Percentiles rank a stretch among this genome's conserved stretches.
phyloP scores from a whole-genome alignment of 2,113 vertebrate genomes.

The Oxyura jamaicensis region DNA sequence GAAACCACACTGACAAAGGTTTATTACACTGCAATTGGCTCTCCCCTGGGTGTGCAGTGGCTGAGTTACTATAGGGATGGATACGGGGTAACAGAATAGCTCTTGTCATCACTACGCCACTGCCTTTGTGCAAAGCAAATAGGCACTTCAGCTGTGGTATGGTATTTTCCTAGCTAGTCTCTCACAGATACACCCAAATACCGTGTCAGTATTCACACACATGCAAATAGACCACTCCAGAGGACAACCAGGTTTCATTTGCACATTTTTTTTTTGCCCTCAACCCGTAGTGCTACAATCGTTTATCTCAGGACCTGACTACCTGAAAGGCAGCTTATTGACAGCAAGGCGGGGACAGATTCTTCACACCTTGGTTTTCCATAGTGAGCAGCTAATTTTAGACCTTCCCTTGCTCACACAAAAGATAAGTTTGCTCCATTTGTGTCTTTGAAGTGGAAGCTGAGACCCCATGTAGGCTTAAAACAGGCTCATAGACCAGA shows the following conservation, averaged over 20 bases:
- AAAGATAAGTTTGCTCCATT: not conserved
- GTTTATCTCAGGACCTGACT: not conserved
- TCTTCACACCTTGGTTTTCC: not conserved
- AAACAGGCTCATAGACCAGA: not conserved
- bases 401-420: not conserved
- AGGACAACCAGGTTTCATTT: not conserved
- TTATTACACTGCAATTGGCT: fast-evolving
- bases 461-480: not conserved
- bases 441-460: not conserved
- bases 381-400: not conserved
- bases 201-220: not conserved
- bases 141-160: fast-evolving
- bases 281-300: not conserved
- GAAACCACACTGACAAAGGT: not conserved
- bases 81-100: not conserved
- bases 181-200: not conserved
- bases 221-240: not conserved
- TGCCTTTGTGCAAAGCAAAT: not conserved
- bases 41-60: not conserved
- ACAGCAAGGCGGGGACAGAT: not conserved
- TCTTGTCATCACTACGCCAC: not conserved
- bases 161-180: not conserved
- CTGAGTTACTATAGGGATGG: fast-evolving
- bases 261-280: not conserved
- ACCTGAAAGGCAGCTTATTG: not conserved